Base-by-base conservation (phyloP, 2,113 vertebrate genomes). In the Cryptotis parvus region DNA sequence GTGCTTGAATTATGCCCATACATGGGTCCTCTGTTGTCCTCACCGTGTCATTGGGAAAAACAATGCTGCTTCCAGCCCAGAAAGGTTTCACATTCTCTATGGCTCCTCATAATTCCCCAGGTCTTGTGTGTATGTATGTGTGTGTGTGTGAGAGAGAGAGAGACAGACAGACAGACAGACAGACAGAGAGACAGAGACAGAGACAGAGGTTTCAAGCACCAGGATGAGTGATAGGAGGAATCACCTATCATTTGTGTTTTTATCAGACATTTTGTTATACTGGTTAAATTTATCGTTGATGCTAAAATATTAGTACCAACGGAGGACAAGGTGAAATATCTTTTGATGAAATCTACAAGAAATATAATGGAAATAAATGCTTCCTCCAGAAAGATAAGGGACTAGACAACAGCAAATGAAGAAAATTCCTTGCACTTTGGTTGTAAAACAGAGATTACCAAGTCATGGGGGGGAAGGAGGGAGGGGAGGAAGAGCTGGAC, bases 271-370 rank as follows among this genome's bases (percentile, higher is more conserved):
- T 37, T 79, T 22, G 61, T 18, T 75, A 61, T 14, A 29, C 31
- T 43, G 26, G 14, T 69, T 70, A 77, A 87, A 11, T 39, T 87
- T 33, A n/a, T 76, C 83, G 83, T 75, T 70, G 82, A 82, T 61
- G 78, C 68, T 66, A 41, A 66, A 90, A 83, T 72, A 49, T 24
- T 41, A 49, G 45, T 6, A 10, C 49, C 75, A 85, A 81, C 66
- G 33, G 35, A 90, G 26, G n/a, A 79, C 6, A 3, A 22, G 41
- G 45, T 84, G 10, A 81, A 84, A 93, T 16, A 16, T 24, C 73
- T 89, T 85, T 75, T 9, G 2, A n/a, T 63, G 39, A 79, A 79
- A 88, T 39, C 49, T 43, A 65, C 37, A 66, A 69, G 63, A 75
- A 49, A 37, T 68, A 9, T 45, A 81, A 31, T 65, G 11, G 31